phyloP scores from a whole-genome alignment of 2,888 invertebrate species.

The Gymnosoma rotundatum region DNA sequence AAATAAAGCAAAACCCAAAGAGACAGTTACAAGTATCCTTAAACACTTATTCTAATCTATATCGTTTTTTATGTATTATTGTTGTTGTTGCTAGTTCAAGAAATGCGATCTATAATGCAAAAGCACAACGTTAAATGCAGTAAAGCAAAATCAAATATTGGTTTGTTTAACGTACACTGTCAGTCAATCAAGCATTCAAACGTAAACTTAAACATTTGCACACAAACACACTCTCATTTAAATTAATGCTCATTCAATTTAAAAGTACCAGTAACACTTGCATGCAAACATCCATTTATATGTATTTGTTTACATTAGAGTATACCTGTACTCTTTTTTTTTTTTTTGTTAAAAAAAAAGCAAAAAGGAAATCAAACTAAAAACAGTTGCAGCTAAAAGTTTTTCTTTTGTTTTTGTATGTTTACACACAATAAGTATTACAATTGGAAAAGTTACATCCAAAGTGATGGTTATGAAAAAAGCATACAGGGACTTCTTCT shows the following conservation, averaged over 20 bases:
- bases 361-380: neutral
- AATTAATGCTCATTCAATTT: slow-evolving; percentile 27
- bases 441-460: slow-evolving; percentile 48
- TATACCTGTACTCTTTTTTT: neutral
- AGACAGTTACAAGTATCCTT: slow-evolving; percentile 22
- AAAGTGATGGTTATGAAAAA: neutral
- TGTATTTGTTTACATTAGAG: neutral
- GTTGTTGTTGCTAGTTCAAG: slow-evolving; percentile 9
- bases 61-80: slow-evolving; percentile 1
- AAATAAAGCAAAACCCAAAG: neutral
- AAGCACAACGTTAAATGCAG: slow-evolving; percentile 62
- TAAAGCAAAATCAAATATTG: too few relatives aligned
- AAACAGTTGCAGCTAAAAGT: slow-evolving; percentile 64
- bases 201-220: slow-evolving; percentile 22
- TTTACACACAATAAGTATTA: slow-evolving; percentile 62
- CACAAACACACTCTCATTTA: neutral
- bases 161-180: slow-evolving; percentile 60
- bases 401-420: slow-evolving; percentile 21
- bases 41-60: neutral
- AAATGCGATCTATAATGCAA: slow-evolving; percentile 47
- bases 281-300: neutral
- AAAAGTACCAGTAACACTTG: slow-evolving; percentile 14
- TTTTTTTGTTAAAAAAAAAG: neutral
- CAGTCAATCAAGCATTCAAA: slow-evolving; percentile 53
- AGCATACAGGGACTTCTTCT: neutral